Percentiles rank a stretch among this genome's conserved stretches.
Conservation (phyloP, 2,888 invertebrate species). For the Limnephilus rhombicus region DNA sequence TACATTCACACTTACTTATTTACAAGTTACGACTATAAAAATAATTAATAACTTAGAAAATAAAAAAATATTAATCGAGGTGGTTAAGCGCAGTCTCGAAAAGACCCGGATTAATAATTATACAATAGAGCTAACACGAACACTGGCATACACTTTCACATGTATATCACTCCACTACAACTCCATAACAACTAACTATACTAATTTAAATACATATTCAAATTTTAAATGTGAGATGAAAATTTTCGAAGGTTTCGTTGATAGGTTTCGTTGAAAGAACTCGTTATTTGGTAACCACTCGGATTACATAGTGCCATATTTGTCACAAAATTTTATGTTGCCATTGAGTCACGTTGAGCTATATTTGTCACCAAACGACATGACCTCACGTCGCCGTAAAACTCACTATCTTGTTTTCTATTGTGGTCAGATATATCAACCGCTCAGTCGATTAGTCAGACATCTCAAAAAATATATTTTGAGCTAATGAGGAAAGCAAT, state of each 20-base stretch:
- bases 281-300: background rate
- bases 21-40: background rate
- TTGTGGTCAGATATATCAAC: no score
- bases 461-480: no score
- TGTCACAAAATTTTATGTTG: no score
- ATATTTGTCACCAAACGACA: no score
- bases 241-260: background rate
- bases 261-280: no score
- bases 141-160: background rate
- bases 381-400: no score
- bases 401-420: no score
- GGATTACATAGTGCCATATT: no score
- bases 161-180: background rate
- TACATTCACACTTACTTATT: background rate
- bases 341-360: no score
- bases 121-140: background rate
- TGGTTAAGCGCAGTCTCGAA: background rate
- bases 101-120: background rate
- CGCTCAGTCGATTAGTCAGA: no score
- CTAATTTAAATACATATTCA: no score
- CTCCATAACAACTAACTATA: background rate
- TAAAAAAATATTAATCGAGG: background rate
- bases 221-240: background rate
- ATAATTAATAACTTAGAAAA: background rate
- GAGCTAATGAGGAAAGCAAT: no score